Base-by-base conservation (phyloP, 2,797 vertebrate genomes). In the Chromis chromis region DNA sequence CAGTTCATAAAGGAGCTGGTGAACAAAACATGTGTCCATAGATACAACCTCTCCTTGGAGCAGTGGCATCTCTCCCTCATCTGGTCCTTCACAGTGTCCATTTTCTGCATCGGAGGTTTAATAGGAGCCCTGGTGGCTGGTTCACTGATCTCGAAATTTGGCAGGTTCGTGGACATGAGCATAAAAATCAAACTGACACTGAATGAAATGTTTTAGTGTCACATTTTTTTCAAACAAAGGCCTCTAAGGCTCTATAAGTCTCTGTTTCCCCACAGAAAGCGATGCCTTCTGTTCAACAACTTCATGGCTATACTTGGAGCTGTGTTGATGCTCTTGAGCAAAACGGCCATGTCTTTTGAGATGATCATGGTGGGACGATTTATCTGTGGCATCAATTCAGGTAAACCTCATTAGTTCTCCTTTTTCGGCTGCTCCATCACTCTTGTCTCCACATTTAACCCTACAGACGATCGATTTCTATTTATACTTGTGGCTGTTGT, bases 361-460 rank as follows among this genome's bases (percentile, higher is more conserved):
- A 95, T 95, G 92, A 94, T 96, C 78, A 84, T 95, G 79, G 86
- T 74, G 16, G 94, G 77, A n/a, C 89, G 94, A 7, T 68, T 95
- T 31, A 42, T 96, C n/a, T 92, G 88, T 1, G 93, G 92, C 36
- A 44, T 94, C 63, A 93, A 87, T 65, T 27, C 92, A 85, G 93
- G 94, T 94, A 50, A 27, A 17, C 28, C n/a, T 1, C 24, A 46
- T 48, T 58, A 44, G 0, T 22, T 17, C n/a, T 19, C 2, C 9
- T 48, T 44, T 44, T 19, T 4, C 54, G 33, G 24, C 33, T 28
- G 25, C 36, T 60, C 40, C 63, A 71, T 75, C 70, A 66, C 46
- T 56, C 71, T 44, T 28, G 33, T 42, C 16, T 42, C 4, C 0
- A 16, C 16, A 53, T 68, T 76, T 63, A 74, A 70, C 49, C 52